These are phyloP conservation scores for Clangula hyemalis DNA, from an alignment of 2,797 vertebrate genomes.

Conservation along the genomic window DNA sequence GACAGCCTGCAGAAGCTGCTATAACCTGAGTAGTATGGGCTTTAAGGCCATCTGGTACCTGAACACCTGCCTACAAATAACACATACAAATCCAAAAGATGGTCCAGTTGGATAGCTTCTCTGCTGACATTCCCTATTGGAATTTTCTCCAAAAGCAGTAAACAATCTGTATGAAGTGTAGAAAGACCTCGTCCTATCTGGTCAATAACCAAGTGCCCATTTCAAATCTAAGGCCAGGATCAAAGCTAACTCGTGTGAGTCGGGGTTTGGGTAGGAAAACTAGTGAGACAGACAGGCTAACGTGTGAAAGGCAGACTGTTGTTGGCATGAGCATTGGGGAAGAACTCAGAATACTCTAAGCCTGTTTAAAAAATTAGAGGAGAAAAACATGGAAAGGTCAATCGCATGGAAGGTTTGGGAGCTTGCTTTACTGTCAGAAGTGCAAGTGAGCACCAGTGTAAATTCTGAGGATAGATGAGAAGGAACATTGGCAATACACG, in stretches of 20 bases:
- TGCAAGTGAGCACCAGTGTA: background rate
- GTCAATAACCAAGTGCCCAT: background rate
- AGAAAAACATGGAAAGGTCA: background rate
- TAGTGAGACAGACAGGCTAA: background rate
- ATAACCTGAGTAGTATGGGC: slow-evolving; percentile 70
- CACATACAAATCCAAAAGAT: slow-evolving; percentile 68
- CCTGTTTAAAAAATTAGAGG: background rate
- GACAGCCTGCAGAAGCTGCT: slow-evolving; percentile 73
- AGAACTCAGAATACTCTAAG: background rate
- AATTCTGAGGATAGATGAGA: background rate
- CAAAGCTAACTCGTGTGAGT: background rate
- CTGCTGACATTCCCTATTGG: slow-evolving; percentile 42
- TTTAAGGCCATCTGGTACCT: slow-evolving; percentile 80
- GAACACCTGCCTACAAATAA: slow-evolving; percentile 78
- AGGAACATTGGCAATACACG: background rate
- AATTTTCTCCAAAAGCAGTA: slow-evolving; percentile 65
- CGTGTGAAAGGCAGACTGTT: background rate
- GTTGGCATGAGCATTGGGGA: background rate
- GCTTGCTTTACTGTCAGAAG: background rate
- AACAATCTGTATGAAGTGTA: slow-evolving; percentile 50
- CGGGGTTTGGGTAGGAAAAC: background rate
- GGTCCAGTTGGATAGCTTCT: slow-evolving; percentile 69
- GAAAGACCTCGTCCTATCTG: slow-evolving; percentile 33
- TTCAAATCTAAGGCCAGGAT: slow-evolving; percentile 17
- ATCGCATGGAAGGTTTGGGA: background rate